These are phyloP conservation scores for Pogonognathellus flavescens DNA, from an alignment of 1,140 invertebrate genomes.

Conservation along the genomic window DNA sequence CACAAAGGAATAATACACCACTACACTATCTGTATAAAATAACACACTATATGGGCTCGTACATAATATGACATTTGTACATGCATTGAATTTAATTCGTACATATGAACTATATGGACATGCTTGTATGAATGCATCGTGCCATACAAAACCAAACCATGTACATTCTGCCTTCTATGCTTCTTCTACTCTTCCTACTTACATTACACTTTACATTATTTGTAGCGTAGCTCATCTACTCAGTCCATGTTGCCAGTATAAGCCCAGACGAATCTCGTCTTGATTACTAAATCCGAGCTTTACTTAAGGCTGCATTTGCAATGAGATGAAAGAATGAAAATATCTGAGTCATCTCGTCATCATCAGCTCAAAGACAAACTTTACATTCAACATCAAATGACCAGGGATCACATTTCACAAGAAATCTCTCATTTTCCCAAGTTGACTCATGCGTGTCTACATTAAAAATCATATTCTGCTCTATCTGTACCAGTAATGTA, in stretches of 20 bases:
- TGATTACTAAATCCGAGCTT: background rate
- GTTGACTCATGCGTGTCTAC: too few species aligned
- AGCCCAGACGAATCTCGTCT: too few species aligned
- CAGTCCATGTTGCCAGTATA: conserved; percentile 15
- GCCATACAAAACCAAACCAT: background rate
- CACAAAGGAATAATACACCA: background rate
- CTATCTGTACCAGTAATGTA: too few species aligned
- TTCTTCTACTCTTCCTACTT: background rate
- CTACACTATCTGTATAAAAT: too few species aligned
- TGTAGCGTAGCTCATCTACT: background rate
- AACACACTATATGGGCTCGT: background rate
- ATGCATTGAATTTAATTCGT: too few species aligned
- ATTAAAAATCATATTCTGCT: too few species aligned
- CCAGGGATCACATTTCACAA: too few species aligned
- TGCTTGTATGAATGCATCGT: background rate
- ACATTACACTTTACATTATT: background rate
- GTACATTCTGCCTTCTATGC: too few species aligned
- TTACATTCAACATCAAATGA: too few species aligned
- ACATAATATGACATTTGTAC: background rate
- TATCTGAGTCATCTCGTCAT: conserved; percentile 3
- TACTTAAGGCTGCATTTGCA: too few species aligned
- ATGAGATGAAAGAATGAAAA: background rate
- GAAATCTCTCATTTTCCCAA: too few species aligned
- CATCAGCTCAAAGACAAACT: too few species aligned
- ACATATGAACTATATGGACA: background rate